Conservation (phyloP, 1,140 invertebrate genomes). For the Rhagoletis pomonella region DNA sequence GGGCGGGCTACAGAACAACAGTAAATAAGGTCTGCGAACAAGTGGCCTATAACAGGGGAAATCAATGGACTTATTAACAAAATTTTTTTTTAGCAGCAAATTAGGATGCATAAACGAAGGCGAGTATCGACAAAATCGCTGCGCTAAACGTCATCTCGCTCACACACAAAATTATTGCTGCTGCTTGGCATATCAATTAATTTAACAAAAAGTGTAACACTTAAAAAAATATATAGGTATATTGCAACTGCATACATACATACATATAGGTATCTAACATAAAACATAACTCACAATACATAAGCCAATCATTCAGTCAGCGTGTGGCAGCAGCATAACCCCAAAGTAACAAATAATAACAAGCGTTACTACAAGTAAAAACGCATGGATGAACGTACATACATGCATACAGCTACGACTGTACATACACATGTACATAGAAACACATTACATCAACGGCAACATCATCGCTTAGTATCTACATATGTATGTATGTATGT, state of each 20-base stretch:
- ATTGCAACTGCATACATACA: too few relatives aligned
- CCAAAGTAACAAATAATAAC: slow-evolving; percentile 54
- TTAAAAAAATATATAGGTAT: background rate
- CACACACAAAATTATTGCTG: background rate
- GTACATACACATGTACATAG: background rate
- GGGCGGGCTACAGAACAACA: too few relatives aligned
- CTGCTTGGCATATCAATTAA: slow-evolving; percentile 24
- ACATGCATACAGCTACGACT: background rate
- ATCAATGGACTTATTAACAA: too few relatives aligned
- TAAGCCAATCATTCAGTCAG: background rate
- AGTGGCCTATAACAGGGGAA: too few relatives aligned
- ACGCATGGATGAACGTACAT: background rate
- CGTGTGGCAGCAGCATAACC: slow-evolving; percentile 37
- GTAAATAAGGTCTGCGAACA: too few relatives aligned
- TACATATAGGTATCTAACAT: too few relatives aligned
- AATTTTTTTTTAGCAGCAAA: too few relatives aligned
- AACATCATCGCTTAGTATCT: background rate
- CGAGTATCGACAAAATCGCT: too few relatives aligned
- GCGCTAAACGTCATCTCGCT: background rate
- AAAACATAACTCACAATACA: background rate
- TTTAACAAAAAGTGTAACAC: background rate
- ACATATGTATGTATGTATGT: too few relatives aligned
- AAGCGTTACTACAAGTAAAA: slow-evolving; percentile 26
- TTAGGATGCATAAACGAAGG: too few relatives aligned
- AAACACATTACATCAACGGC: background rate